Conservation (phyloP, 1,140 invertebrate species). For the Leptinotarsa undecemlineata region DNA sequence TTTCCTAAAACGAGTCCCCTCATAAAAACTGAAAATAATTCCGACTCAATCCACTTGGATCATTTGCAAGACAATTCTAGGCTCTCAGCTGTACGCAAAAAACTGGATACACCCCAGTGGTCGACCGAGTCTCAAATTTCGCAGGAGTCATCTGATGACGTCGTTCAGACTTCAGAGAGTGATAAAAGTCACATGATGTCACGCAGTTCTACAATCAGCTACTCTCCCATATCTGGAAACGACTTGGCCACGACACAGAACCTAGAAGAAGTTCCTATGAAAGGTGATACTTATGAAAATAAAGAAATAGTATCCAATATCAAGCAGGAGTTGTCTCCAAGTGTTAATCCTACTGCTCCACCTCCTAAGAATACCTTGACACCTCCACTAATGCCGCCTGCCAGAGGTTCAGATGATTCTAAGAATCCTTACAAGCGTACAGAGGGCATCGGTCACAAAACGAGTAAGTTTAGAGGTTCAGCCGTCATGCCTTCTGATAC, state of each 20-base stretch:
- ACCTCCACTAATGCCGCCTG: slow-evolving; percentile 36
- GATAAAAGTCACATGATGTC: slow-evolving; percentile 63
- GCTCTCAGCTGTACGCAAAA: slow-evolving; percentile 37
- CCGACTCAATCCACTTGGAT: neutral
- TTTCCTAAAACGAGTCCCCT: slow-evolving; percentile 31
- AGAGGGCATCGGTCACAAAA: slow-evolving; percentile 51
- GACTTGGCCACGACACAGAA: slow-evolving; percentile 1
- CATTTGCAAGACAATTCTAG: slow-evolving; percentile 17
- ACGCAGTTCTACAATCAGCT: slow-evolving; percentile 58
- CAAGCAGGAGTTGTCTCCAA: slow-evolving; percentile 4
- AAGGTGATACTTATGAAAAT: slow-evolving; percentile 40
- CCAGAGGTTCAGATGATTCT: slow-evolving; percentile 35
- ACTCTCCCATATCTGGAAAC: slow-evolving; percentile 46
- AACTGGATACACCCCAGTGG: slow-evolving; percentile 60
- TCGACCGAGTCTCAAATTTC: slow-evolving; percentile 66
- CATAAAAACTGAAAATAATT: slow-evolving; percentile 17
- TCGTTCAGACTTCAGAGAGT: slow-evolving; percentile 60
- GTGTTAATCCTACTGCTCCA: slow-evolving; percentile 35
- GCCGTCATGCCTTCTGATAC: slow-evolving; percentile 29
- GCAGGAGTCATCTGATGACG: slow-evolving; percentile 63
- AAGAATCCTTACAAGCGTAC: slow-evolving; percentile 55
- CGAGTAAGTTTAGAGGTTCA: slow-evolving; percentile 44
- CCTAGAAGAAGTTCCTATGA: slow-evolving; percentile 11
- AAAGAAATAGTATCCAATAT: slow-evolving; percentile 45
- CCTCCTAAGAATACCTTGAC: slow-evolving; percentile 37